Conservation (phyloP, 1,140 invertebrate species). For the Zaprionus kolodkinae region DNA sequence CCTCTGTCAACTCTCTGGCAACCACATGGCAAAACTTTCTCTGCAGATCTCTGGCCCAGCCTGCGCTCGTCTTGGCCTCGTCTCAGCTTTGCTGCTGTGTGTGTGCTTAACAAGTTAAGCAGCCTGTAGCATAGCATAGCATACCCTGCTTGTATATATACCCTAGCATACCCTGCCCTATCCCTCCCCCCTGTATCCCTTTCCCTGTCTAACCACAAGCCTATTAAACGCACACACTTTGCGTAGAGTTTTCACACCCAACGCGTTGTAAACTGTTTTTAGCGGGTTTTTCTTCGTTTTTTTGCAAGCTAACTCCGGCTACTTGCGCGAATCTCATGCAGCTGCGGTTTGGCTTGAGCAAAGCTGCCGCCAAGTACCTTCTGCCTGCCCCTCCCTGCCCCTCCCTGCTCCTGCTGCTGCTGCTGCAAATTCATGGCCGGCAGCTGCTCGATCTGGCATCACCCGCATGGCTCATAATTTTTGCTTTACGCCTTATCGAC, state of each 20-base stretch:
- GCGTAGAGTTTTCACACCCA: slow-evolving; percentile 70
- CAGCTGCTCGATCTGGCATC: slow-evolving; percentile 32
- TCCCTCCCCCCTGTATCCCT: slow-evolving; percentile 11
- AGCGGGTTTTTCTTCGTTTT: slow-evolving; percentile 2
- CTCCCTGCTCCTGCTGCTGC: neutral
- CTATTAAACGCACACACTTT: slow-evolving; percentile 79
- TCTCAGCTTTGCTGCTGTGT: slow-evolving; percentile 25
- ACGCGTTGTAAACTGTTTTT: slow-evolving; percentile 38
- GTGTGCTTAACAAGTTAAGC: slow-evolving; percentile 73
- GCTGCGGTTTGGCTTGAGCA: slow-evolving; percentile 60
- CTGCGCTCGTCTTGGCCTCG: slow-evolving; percentile 21
- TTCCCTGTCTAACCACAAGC: slow-evolving; percentile 48
- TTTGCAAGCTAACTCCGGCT: slow-evolving; percentile 19
- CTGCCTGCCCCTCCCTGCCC: neutral
- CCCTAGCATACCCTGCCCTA: slow-evolving; percentile 7
- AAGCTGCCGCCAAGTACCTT: neutral
- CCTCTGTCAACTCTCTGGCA: slow-evolving; percentile 7
- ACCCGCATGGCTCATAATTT: slow-evolving; percentile 76
- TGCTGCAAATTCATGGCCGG: slow-evolving; percentile 33
- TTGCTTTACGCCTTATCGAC: slow-evolving; percentile 70
- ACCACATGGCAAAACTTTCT: slow-evolving; percentile 68
- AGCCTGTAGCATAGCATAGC: slow-evolving; percentile 34
- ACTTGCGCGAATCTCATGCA: slow-evolving; percentile 70
- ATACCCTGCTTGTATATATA: neutral
- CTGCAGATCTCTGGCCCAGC: slow-evolving; percentile 14